A percentile compares a stretch with the other conserved stretches of the same genome.
Conservation (phyloP, 2,113 vertebrate genomes). For the Anthoscopus minutus region DNA sequence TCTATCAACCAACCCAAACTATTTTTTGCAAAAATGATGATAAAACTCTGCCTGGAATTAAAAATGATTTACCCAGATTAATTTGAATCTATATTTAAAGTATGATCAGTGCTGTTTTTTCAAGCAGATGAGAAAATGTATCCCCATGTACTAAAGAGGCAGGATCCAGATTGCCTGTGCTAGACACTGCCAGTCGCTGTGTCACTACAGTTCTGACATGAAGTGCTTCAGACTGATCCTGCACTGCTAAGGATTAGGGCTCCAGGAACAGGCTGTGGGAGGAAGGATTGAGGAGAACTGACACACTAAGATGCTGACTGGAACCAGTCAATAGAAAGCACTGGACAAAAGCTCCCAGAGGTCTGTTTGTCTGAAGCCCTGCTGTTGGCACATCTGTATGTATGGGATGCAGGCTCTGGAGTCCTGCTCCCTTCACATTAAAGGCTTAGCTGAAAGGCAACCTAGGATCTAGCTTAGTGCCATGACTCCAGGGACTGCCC, state of each 20-base stretch:
- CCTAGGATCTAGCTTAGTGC: neutral
- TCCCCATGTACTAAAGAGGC: neutral
- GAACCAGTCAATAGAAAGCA: neutral
- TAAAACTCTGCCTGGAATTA: conserved; percentile 27
- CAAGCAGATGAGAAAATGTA: neutral
- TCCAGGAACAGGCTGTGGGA: neutral
- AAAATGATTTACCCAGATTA: neutral
- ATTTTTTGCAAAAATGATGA: conserved; percentile 27
- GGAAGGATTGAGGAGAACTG: neutral
- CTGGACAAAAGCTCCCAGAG: neutral
- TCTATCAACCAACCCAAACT: conserved; percentile 44
- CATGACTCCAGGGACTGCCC: no score
- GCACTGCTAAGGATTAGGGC: neutral
- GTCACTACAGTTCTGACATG: neutral
- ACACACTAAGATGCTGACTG: neutral
- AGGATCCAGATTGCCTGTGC: neutral
- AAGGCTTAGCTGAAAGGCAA: neutral
- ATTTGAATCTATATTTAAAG: neutral
- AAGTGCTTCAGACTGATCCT: neutral
- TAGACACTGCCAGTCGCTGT: neutral
- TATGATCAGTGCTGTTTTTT: neutral
- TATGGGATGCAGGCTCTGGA: neutral
- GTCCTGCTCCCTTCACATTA: neutral
- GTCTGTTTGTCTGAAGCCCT: neutral
- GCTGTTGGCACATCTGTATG: neutral